Conservation (phyloP, 2,888 invertebrate species). For the Alsophila aescularia region DNA sequence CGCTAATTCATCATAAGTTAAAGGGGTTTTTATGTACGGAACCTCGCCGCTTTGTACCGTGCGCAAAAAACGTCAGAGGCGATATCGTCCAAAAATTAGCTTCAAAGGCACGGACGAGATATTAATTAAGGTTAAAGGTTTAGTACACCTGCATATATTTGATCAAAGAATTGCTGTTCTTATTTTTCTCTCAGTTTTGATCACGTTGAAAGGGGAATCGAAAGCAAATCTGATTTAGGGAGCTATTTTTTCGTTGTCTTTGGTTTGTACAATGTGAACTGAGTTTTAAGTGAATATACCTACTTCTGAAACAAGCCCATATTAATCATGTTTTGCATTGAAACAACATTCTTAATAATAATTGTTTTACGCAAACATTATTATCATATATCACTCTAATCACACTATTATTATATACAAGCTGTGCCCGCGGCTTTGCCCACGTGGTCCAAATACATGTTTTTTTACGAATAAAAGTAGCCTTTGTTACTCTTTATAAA, state of each 20-base stretch:
- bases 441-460: too few species aligned
- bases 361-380: too few species aligned
- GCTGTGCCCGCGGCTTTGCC: too few species aligned
- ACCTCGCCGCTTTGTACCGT: constrained; percentile 70
- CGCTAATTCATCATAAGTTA: constrained; percentile 85
- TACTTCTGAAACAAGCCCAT: too few species aligned
- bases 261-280: background rate
- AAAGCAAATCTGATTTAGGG: background rate
- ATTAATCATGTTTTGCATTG: too few species aligned
- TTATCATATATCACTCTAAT: background rate
- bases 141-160: constrained; percentile 40
- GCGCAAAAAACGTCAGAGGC: constrained; percentile 65
- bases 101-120: constrained; percentile 68
- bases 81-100: constrained; percentile 68
- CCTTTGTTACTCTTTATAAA: too few species aligned
- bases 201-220: constrained; percentile 14
- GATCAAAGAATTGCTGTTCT: constrained; percentile 17
- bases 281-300: background rate
- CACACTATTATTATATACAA: too few species aligned
- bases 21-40: constrained; percentile 82
- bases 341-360: too few species aligned
- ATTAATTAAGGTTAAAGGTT: constrained; percentile 76
- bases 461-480: too few species aligned
- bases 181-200: constrained; percentile 22
- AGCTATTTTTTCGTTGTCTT: background rate